Base-by-base conservation (phyloP, 2,888 invertebrate genomes). In the Apamea anceps region DNA sequence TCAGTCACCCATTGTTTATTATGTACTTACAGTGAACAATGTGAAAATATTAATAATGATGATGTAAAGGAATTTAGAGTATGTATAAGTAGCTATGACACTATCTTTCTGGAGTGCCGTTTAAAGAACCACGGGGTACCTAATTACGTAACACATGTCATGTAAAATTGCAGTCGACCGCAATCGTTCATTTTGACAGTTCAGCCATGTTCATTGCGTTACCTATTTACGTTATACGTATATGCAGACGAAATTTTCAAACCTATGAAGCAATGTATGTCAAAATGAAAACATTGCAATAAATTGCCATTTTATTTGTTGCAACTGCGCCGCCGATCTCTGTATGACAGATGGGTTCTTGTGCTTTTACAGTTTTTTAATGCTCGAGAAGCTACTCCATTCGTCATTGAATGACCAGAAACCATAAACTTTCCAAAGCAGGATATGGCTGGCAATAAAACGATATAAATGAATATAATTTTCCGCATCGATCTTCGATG, bases 401-500 rank as follows among this genome's bases (percentile, higher is more conserved):
- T 67, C 21, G 13, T 65, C 73, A 73, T 51, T 12, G 5, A 87
- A 54, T 60, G 66, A 67, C 70, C 67, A 79, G 37, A 48, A 66
- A 42, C 67, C 37, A 79, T 77, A 72, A 2, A 75, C 25, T 75
- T 54, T 72, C 48, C 73, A 75, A 60, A 42, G 10, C 77, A 75
- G 71, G 68, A 67, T 81, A 81, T 54, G n/a, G 51, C 48, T 71
- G 68, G 70, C 71, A 62, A 79, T 77, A 86, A 85, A 85, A 65
- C 70, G 25, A 57, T 75, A 72, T 75, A 81, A 63, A 87, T 79
- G n/a, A 75, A 83, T 79, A 66, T 77, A 73, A 79, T 84, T 82
- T 78, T 80, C 78, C 37, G 60, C 82, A 74, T 81, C 68, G 75
- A 82, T 85, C 85, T 80, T 89, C 75, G 71, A 71, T 71, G 80